A percentile compares a stretch with the other conserved stretches of the same genome.
phyloP scores from a whole-genome alignment of 2,113 vertebrate genomes.

The Bujurquina vittata region DNA sequence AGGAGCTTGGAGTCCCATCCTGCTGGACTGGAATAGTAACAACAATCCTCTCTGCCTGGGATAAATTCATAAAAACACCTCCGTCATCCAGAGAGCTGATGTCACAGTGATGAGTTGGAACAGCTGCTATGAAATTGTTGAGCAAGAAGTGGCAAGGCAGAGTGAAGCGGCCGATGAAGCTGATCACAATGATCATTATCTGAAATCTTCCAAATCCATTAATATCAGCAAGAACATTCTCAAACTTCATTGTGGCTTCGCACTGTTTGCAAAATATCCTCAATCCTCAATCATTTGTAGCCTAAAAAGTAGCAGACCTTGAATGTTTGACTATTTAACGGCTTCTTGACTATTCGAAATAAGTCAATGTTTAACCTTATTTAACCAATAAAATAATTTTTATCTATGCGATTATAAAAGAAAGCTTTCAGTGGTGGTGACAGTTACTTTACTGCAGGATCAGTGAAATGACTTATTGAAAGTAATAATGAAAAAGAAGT shows the following conservation, averaged over 20 bases:
- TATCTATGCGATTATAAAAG: neutral
- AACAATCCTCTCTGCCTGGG: constrained; percentile 70
- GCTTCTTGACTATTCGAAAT: neutral
- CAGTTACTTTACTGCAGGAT: neutral
- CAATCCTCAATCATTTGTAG: neutral
- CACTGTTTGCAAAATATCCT: neutral
- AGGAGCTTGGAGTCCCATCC: constrained; percentile 83
- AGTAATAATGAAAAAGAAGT: too few relatives aligned
- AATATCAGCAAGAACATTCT: constrained; percentile 82
- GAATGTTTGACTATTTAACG: neutral
- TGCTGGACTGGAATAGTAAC: constrained; percentile 79
- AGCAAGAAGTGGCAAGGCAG: constrained; percentile 88
- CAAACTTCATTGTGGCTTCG: constrained; percentile 71
- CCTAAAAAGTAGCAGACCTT: neutral
- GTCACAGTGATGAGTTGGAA: constrained; percentile 84
- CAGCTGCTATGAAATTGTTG: constrained; percentile 84
- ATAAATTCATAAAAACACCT: constrained; percentile 78
- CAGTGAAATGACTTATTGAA: neutral
- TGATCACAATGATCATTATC: constrained; percentile 76
- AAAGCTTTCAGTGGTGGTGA: neutral
- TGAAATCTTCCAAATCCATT: constrained; percentile 89
- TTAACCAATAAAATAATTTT: constrained; percentile 3
- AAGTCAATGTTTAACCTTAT: constrained; percentile 48
- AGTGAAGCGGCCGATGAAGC: constrained; percentile 75
- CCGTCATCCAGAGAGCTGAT: constrained; percentile 70